Conservation (phyloP, 1,140 invertebrate species). For the Thaumatotibia leucotreta region DNA sequence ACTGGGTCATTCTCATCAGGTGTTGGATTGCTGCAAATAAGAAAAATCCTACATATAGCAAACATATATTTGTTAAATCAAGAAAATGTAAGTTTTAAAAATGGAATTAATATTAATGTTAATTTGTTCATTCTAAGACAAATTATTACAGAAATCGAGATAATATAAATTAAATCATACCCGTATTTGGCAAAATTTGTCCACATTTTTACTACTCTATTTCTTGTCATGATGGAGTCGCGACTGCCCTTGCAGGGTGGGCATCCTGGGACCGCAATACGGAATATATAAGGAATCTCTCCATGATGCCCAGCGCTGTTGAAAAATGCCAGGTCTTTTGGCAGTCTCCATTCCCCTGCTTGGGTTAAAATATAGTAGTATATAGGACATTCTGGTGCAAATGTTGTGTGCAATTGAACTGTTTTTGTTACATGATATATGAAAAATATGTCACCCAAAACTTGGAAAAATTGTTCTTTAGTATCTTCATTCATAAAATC, state of each 20-base stretch:
- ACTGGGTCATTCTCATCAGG: conserved; percentile 51
- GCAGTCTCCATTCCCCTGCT: conserved; percentile 52
- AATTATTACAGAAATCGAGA: neutral
- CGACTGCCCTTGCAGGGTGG: conserved; percentile 42
- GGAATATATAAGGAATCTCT: conserved; percentile 55
- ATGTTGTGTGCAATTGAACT: conserved; percentile 43
- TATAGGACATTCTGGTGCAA: conserved; percentile 44
- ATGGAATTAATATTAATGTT: no score
- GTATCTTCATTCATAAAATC: conserved; percentile 39
- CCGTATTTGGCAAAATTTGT: conserved; percentile 69
- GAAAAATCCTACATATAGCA: neutral
- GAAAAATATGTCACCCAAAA: conserved; percentile 60
- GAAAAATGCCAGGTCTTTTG: conserved; percentile 37
- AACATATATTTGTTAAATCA: no score
- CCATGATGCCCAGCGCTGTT: conserved; percentile 45
- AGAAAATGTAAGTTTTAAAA: no score
- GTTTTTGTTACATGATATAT: conserved; percentile 59
- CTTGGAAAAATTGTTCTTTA: conserved; percentile 48
- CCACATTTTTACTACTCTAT: conserved; percentile 59
- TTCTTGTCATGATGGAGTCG: conserved; percentile 52
- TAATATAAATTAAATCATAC: conserved; percentile 35
- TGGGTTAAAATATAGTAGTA: conserved; percentile 61
- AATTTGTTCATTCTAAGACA: no score
- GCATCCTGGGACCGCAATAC: conserved; percentile 29
- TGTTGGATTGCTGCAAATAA: conserved; percentile 53